Evolutionary conservation across 2,797 vertebrate genomes (phyloP).

Genomic region (Calcarius lapponicus): DNA sequence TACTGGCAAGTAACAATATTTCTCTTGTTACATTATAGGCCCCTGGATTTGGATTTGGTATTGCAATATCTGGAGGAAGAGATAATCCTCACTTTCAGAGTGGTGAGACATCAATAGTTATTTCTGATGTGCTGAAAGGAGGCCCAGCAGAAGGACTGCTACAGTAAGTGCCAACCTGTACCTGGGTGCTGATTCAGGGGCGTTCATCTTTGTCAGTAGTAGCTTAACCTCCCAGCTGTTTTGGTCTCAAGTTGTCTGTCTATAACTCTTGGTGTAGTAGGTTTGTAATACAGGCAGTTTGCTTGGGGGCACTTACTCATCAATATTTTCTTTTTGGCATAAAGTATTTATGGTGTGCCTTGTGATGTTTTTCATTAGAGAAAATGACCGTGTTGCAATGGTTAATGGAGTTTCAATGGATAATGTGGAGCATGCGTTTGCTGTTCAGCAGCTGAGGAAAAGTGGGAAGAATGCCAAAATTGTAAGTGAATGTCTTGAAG

Average conservation of each 20-base stretch:
- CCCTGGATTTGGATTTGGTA: constrained; percentile 98
- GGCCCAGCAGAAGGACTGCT: constrained; percentile 96
- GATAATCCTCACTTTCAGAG: constrained; percentile 99
- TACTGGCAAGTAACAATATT: background rate
- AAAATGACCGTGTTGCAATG: constrained; percentile 99
- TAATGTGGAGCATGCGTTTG: constrained; percentile 97
- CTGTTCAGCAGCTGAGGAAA: constrained; percentile 97
- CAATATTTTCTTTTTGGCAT: background rate
- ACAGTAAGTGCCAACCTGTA: constrained; percentile 82
- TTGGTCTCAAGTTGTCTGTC: background rate
- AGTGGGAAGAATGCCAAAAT: constrained; percentile 99
- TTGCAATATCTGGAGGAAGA: constrained; percentile 98
- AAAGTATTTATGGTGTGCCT: background rate
- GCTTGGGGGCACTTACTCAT: background rate
- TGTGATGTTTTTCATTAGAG: constrained; percentile 75
- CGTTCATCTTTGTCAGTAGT: background rate
- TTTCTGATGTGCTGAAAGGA: constrained; percentile 98
- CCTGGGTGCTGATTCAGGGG: background rate
- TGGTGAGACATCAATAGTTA: constrained; percentile 98
- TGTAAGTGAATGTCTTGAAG: constrained; percentile 79
- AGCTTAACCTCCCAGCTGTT: background rate
- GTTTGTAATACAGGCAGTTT: background rate
- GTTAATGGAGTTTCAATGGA: constrained; percentile 99
- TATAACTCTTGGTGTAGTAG: background rate
- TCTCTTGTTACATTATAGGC: constrained; percentile 78